Percentiles rank a stretch among this genome's conserved stretches.
Evolutionary conservation across 2,888 invertebrate genomes (phyloP).

Genomic region (Baccha elongata): DNA sequence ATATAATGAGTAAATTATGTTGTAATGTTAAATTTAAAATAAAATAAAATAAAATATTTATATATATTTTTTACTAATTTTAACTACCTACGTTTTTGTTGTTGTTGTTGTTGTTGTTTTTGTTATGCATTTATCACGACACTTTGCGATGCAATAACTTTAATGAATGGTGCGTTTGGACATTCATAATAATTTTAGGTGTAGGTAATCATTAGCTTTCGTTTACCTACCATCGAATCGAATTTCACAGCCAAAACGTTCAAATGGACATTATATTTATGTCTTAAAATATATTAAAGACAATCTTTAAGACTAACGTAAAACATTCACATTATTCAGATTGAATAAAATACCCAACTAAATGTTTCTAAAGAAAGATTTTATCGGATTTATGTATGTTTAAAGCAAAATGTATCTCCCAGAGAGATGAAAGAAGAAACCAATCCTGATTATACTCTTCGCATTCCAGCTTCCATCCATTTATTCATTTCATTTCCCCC

Average conservation of each 20-base stretch:
- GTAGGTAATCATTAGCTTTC: too few species aligned
- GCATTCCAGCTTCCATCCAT: conserved; percentile 43
- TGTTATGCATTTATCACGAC: too few species aligned
- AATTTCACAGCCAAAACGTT: not conserved
- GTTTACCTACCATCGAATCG: not conserved
- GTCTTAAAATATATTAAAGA: too few species aligned
- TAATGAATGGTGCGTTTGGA: too few species aligned
- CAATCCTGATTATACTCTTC: conserved; percentile 29
- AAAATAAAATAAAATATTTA: too few species aligned
- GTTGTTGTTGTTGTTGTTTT: too few species aligned
- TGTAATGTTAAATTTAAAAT: too few species aligned
- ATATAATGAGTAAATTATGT: too few species aligned
- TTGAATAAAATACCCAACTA: conserved; percentile 38
- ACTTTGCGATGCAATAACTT: too few species aligned
- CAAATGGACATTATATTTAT: not conserved
- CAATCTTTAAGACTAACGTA: conserved; percentile 24
- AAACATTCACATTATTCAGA: conserved; percentile 29
- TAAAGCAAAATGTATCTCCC: conserved; percentile 4
- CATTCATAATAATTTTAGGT: too few species aligned
- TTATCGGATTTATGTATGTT: conserved; percentile 39
- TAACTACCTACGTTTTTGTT: too few species aligned
- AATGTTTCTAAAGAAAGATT: conserved; percentile 44
- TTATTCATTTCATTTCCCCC: conserved; percentile 39
- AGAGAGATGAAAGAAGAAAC: conserved; percentile 43
- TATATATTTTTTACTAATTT: too few species aligned